These are phyloP conservation scores for Drosophila diplacantha DNA, from an alignment of 2,888 invertebrate species.

Conservation along the genomic window DNA sequence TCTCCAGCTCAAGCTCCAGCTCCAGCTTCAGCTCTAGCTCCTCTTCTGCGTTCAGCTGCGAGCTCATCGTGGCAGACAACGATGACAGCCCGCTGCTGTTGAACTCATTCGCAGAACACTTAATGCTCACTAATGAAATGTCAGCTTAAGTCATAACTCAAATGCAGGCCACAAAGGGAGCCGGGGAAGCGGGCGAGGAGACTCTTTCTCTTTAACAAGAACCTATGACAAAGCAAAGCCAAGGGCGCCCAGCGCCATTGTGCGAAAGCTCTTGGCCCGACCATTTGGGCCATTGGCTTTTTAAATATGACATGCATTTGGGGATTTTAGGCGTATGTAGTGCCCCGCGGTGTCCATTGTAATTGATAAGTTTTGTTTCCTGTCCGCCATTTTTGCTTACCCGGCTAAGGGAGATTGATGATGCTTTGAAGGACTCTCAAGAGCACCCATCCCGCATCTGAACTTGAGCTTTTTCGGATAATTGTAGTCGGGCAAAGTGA, in stretches of 20 bases:
- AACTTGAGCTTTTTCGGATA: constrained; percentile 51
- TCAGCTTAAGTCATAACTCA: constrained; percentile 76
- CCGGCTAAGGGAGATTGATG: constrained; percentile 69
- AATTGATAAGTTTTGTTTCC: constrained; percentile 67
- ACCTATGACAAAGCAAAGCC: constrained; percentile 55
- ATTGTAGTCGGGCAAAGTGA: constrained; percentile 61
- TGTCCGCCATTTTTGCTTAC: constrained; percentile 59
- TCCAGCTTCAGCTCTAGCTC: background rate
- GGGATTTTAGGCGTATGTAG: constrained; percentile 56
- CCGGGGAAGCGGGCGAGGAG: constrained; percentile 13
- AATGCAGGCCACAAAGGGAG: constrained; percentile 49
- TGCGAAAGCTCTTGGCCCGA: constrained; percentile 19
- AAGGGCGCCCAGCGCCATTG: constrained; percentile 41
- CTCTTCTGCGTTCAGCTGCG: constrained; percentile 1
- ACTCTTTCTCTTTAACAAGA: constrained; percentile 10
- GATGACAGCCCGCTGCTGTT: constrained; percentile 44
- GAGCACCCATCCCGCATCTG: constrained; percentile 12
- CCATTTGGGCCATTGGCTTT: constrained; percentile 52
- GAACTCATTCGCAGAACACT: constrained; percentile 70
- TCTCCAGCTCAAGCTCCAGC: background rate
- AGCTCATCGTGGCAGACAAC: constrained; percentile 21
- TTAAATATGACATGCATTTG: constrained; percentile 73
- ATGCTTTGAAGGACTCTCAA: constrained; percentile 63
- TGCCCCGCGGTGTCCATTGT: constrained; percentile 57
- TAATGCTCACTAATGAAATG: constrained; percentile 76